Base-by-base conservation (phyloP, 2,888 invertebrate genomes). In the Calameuta idolon region DNA sequence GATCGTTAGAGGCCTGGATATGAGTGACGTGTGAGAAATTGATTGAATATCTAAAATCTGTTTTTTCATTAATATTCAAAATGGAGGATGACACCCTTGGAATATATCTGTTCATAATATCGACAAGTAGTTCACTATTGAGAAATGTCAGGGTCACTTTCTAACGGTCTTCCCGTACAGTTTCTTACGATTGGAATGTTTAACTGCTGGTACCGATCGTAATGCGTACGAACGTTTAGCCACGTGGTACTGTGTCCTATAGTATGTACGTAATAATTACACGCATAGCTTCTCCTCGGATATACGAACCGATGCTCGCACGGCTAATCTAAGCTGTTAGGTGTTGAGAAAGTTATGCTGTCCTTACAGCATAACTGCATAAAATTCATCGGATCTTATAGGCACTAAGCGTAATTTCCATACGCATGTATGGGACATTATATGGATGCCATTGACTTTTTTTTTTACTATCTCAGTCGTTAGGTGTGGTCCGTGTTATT, bases 321-420 rank as follows among this genome's bases (percentile, higher is more conserved):
- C 30, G 35, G 76, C 73, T 82, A 81, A 83, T 80, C 79, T 74
- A 79, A 79, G 76, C 79, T 75, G 79, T 76, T 81, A 81, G 79
- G 83, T 81, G 82, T 79, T 69, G 79, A 80, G 80, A 55, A 15
- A 81, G 80, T 82, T 82, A 81, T 79, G 83, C 80, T 79, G 79
- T 82, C 81, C 76, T 80, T 76, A 75, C 77, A 40, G 80, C 75
- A 80, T 81, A 77, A 79, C 76, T 76, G 81, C 75, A 81, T 79
- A 81, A 82, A 79, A 78, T 79, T 74, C 77, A 78, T 71, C 73
- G 75, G 37, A 73, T 74, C 76, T 78, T 55, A 55, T 55, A 55
- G 55, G 55, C 55, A 23, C 68, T 80, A 40, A 69, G 35, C 71
- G 75, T 73, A 81, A 73, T 30, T 34, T 11, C 55, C 40, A 79